Base-by-base conservation (phyloP, 1,140 invertebrate species). In the Brachionus asplanchnoidis region DNA sequence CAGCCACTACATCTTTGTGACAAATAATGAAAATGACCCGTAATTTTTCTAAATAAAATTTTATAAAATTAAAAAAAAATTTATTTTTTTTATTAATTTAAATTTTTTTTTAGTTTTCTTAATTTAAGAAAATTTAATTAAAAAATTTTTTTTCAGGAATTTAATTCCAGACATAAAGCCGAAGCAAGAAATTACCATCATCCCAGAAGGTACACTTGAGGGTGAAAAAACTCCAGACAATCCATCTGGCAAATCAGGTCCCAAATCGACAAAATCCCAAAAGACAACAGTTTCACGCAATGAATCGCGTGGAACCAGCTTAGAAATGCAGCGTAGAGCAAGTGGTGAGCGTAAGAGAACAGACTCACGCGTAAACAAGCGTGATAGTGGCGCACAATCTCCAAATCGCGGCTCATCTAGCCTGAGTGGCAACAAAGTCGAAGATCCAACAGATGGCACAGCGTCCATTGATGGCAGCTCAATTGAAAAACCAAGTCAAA, bases 1-100 rank as follows among this genome's bases (percentile, higher is more conserved):
- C 46, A 88, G 88, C 12, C 87, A 88, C 79, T 90, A 89, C 84
- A 70, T 87, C 5, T 90, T 90, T 86, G 86, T 90, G 14, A 88
- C 88, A 32, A 87, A 87, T 6, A 50, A 68, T 11, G 40, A 84
- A 20, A 86, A 87, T 84, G 87, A 87, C 83, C 85, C 85, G 86
- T 87, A 86, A 56, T 42, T 6, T 46, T 46, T 42, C 1, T 26
- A 14, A 14, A 53, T 14, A 17, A 17, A 17, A 53, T 28, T 28
- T 28, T 1, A 20, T 20, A 26, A 65, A 26, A 23, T 11, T n/a
- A 28, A 65, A 23, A 6, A 23, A 65, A 65, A 28, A 3, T 20
- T n/a, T n/a, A n/a, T n/a, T n/a, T n/a, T n/a, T n/a, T n/a, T n/a
- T n/a, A n/a, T n/a, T n/a, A n/a, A n/a, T n/a, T n/a, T n/a, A n/a